phyloP scores from a whole-genome alignment of 2,113 vertebrate genomes.

The Pardalotus punctatus region DNA sequence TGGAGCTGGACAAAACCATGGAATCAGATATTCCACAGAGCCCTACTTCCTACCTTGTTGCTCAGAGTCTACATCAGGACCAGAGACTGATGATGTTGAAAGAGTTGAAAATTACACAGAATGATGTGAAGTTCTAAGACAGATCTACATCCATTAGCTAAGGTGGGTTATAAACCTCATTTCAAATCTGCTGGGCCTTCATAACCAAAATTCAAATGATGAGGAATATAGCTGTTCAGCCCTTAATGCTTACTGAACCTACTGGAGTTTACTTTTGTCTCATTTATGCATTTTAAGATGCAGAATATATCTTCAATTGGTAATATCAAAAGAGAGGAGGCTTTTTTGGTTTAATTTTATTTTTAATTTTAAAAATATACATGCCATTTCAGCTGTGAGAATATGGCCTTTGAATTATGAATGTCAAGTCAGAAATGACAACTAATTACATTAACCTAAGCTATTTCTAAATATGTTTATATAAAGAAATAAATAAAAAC shows the following conservation, averaged over 20 bases:
- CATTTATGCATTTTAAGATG: not conserved
- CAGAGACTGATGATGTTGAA: not conserved
- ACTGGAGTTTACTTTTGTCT: not conserved
- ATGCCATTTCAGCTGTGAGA: not conserved
- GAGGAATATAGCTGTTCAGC: not conserved
- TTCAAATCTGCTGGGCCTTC: not conserved
- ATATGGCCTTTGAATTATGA: not conserved
- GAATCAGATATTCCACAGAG: not conserved
- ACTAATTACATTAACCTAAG: slow-evolving; percentile 11
- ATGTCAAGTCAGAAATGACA: not conserved
- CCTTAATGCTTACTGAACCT: not conserved
- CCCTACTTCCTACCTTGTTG: not conserved
- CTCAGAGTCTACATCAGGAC: not conserved
- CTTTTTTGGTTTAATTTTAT: not conserved
- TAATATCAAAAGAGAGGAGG: not conserved
- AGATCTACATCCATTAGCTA: not conserved
- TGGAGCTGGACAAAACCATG: not conserved
- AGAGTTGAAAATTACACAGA: not conserved
- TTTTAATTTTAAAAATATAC: not conserved
- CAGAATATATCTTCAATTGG: not conserved
- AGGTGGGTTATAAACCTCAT: not conserved
- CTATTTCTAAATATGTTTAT: slow-evolving; percentile 15
- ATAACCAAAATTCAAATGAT: not conserved
- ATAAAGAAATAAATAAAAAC: slow-evolving; percentile 1
- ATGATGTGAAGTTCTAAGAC: not conserved